These are phyloP conservation scores for Aldrovandia affinis DNA, from an alignment of 2,797 vertebrate genomes.

Conservation along the genomic window DNA sequence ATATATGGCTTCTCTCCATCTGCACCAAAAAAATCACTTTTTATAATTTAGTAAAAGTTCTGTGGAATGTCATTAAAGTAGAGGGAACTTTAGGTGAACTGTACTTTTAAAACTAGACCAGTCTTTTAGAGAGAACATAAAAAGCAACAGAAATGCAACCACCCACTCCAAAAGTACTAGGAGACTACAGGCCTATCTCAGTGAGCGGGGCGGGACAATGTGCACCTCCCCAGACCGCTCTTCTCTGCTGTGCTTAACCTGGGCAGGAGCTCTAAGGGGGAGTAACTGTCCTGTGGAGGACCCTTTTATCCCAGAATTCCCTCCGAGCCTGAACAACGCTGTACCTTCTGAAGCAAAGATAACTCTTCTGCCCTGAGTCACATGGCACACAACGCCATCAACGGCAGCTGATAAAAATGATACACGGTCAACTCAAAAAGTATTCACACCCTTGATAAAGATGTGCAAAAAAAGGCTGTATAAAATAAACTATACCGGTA, in stretches of 20 bases:
- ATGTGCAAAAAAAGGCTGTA: no score
- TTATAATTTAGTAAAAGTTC: not conserved
- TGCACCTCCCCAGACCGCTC: not conserved
- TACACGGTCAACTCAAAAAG: no score
- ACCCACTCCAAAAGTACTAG: not conserved
- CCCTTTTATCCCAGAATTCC: not conserved
- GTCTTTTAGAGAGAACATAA: not conserved
- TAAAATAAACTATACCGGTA: no score
- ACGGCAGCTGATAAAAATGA: not conserved
- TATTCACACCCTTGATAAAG: no score
- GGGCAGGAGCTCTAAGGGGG: not conserved
- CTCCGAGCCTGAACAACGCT: not conserved
- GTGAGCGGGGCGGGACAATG: not conserved
- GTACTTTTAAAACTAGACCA: not conserved
- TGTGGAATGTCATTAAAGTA: not conserved
- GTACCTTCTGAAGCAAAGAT: not conserved
- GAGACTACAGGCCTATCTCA: not conserved
- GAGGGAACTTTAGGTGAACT: not conserved
- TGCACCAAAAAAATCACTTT: not conserved
- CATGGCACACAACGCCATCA: not conserved
- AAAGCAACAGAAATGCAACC: not conserved
- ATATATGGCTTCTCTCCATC: not conserved
- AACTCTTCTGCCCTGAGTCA: not conserved
- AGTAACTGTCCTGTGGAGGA: no score
- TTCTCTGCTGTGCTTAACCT: constrained; percentile 12